Evolutionary conservation across 1,140 invertebrate species (phyloP), one percentile per base, ranked within the genome.

Genomic region (Zaprionus lachaisei): DNA sequence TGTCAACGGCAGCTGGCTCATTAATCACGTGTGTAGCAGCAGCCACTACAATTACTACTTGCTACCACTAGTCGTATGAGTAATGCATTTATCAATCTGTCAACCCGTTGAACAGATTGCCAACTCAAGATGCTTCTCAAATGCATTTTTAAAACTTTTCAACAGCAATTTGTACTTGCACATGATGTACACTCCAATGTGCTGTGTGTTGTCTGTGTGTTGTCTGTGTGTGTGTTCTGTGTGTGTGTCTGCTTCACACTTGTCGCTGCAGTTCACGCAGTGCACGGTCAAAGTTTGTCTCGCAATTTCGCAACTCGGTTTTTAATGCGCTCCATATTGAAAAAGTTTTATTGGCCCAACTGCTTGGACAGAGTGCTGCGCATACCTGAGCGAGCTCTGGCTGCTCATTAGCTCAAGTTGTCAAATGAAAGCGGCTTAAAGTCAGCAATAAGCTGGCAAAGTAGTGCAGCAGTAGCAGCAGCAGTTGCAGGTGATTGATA

Each of bases 321-420:
- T 80, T 87, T 83, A 86, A 86, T 86, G 80, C 83, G 70, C 20
- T 26, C 66, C 54, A 75, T 84, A 84, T 87, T 84, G 84, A 84
- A 89, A 89, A 90, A 89, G 81, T 89, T 89, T 90, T 86, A 89
- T 89, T 90, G 80, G 81, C 69, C 68, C 83, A 87, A 75, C 75
- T 79, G 75, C 76, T 66, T 58, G 49, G 26, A 54, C 57, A 60
- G 6, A 60, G 3, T 51, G n/a, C 26, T 41, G 54, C 57, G 37
- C 34, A 61, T 55, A 87, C 83, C 72, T 87, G 80, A 86, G 55
- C 60, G 47, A 69, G 69, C 70, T 71, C 4, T 0, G 38, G 41
- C 41, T 51, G 20, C 47, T 64, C 66, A 68, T 74, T 75, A 77
- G 49, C 54, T 63, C 70, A 72, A 74, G 63, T 73, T 82, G 70